A percentile compares a stretch with the other conserved stretches of the same genome.
phyloP scores from a whole-genome alignment of 2,113 vertebrate species.

The Siniperca knerii region DNA sequence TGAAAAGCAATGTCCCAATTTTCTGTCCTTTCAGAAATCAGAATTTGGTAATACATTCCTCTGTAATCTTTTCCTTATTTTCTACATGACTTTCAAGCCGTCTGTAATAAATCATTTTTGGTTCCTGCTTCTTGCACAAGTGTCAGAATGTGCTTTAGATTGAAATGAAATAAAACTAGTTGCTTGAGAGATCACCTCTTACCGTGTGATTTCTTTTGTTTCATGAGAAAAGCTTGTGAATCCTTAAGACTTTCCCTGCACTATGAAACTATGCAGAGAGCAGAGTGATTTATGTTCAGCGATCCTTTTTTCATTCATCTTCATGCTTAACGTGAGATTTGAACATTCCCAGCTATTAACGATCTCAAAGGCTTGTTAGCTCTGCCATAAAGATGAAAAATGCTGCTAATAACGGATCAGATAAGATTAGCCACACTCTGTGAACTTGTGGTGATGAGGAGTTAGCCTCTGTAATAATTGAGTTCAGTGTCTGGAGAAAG shows the following conservation, averaged over 20 bases:
- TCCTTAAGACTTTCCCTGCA: constrained; percentile 22
- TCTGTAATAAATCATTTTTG: constrained; percentile 59
- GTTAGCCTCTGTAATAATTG: constrained; percentile 58
- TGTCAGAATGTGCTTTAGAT: constrained; percentile 52
- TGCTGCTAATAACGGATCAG: constrained; percentile 77
- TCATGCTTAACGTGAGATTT: constrained; percentile 67
- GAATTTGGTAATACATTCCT: constrained; percentile 51
- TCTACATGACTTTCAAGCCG: constrained; percentile 38
- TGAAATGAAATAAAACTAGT: constrained; percentile 65
- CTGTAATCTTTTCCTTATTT: constrained; percentile 66
- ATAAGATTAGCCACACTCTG: constrained; percentile 77
- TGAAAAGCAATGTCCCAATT: constrained; percentile 49
- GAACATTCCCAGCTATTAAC: constrained; percentile 70
- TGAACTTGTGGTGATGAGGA: constrained; percentile 63
- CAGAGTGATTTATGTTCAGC: constrained; percentile 59
- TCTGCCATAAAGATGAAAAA: constrained; percentile 75
- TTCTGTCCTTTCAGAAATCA: constrained; percentile 53
- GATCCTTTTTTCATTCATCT: constrained; percentile 69
- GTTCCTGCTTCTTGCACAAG: constrained; percentile 38
- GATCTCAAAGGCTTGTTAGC: constrained; percentile 74
- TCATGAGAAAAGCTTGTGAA: constrained; percentile 45
- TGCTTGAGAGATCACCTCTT: constrained; percentile 57
- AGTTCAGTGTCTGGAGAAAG: constrained; percentile 53
- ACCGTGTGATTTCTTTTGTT: constrained; percentile 48
- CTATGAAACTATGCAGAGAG: constrained; percentile 44